Base-by-base conservation (phyloP, 2,888 invertebrate genomes). In the Drosophila conformis region DNA sequence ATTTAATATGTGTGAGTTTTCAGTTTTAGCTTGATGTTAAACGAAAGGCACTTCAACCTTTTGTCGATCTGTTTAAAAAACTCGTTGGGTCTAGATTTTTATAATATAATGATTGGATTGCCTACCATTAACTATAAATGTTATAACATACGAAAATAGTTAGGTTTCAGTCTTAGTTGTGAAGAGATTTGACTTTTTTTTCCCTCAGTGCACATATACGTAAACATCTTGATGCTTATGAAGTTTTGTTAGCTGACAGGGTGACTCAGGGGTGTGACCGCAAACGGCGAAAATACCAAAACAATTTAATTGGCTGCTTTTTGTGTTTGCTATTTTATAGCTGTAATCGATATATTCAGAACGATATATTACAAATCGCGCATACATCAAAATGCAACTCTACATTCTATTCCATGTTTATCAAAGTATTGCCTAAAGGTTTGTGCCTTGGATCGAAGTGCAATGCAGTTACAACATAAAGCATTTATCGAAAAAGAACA, bases 241-340 rank as follows among this genome's bases (percentile, higher is more conserved):
- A 35, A 36, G 21, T 29, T 42, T 53, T 40, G 5, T 42, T 35
- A 27, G 13, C 59, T 18, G 27, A 25, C 63, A 33, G 38, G 57
- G 59, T 78, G 85, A 74, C 68, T 76, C 64, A 83, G 62, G 33
- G 36, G 49, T 76, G 78, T 72, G 78, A 77, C 73, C 78, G 65
- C 31, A 33, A 35, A 38, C 48, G 13, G 31, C 6, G 3, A 18
- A 61, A 49, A 61, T 59, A 25, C 36, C 33, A 31, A 31, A 13
- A 25, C 21, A 40, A 10, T 18, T 18, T 25, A 15, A 8, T 54
- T 48, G 25, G 2, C 15, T n/a, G 13, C 15, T 42, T 13, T n/a
- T 25, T 10, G 1, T 0, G 8, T n/a, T 27, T 11, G 4, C 2
- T 54, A 11, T 54, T 27, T 38, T n/a, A 27, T 13, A 27, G 11